phyloP scores from a whole-genome alignment of 2,888 invertebrate genomes.

The Rhingia rostrata region DNA sequence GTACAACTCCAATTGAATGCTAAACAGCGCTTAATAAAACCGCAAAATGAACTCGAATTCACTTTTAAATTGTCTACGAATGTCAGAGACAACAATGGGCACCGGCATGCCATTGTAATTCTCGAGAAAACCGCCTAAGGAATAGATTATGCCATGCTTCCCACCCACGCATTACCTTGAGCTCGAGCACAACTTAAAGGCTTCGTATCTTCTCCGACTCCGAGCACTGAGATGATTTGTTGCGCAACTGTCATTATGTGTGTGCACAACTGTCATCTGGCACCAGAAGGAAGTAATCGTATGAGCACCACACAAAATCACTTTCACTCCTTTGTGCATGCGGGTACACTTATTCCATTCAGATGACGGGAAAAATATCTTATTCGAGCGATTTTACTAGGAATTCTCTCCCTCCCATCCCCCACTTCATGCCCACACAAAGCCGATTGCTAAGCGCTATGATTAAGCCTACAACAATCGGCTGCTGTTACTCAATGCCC shows the following conservation, averaged over 20 bases:
- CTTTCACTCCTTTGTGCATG: constrained; percentile 49
- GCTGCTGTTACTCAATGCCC: constrained; percentile 35
- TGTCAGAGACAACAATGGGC: constrained; percentile 24
- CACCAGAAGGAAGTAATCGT: constrained; percentile 20
- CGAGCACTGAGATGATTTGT: constrained; percentile 17
- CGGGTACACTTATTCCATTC: constrained; percentile 57
- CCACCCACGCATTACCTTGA: constrained; percentile 26
- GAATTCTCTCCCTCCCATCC: background rate
- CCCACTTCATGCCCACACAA: background rate
- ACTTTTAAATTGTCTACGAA: constrained; percentile 17
- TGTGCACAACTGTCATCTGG: background rate
- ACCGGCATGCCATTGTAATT: background rate
- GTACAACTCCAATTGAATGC: constrained; percentile 23
- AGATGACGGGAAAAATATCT: constrained; percentile 54
- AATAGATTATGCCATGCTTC: constrained; percentile 12
- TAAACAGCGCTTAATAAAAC: background rate
- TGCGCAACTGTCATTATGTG: constrained; percentile 5
- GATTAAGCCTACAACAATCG: constrained; percentile 49
- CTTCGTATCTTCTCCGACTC: background rate
- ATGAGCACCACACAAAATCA: constrained; percentile 16
- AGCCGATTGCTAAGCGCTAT: constrained; percentile 25
- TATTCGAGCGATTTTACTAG: constrained; percentile 35
- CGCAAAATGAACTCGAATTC: constrained; percentile 2
- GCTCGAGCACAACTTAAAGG: constrained; percentile 13
- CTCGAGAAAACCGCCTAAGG: constrained; percentile 12